Base-by-base conservation (phyloP, 2,113 vertebrate species). In the Dendrocopos noguchii region DNA sequence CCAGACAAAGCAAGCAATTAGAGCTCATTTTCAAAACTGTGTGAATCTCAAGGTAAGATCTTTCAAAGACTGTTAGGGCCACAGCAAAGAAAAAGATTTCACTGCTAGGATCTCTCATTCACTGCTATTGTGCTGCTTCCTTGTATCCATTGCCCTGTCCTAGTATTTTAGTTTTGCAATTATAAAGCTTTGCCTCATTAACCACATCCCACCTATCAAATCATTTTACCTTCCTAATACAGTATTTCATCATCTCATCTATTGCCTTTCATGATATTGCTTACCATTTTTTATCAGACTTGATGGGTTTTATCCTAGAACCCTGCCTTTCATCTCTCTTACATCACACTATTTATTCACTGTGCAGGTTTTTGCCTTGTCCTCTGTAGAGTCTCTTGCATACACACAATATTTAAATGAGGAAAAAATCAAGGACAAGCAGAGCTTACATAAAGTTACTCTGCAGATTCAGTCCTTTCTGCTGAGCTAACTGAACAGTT, bases 1-100 rank as follows among this genome's bases (percentile, higher is more conserved):
- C 28, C 67, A 88, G 56, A 46, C 31, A 93, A 95, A 71, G 13
- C 39, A 91, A 81, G 66, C 44, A 95, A 95, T 91, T 67, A 84
- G 36, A 63, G 42, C 63, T 91, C 70, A 89, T 94, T 96, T 95
- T 95, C 10, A 65, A 88, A 95, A 60, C 73, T 76, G 19, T 4
- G 2, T 81, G 46, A 55, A 65, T 70, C 77, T 91, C 74, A 87
- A 85, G 92, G 65, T 88, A 85, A 78, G 7, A 63, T 93, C 78
- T 86, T 77, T 95, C 90, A 83, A 86, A 68, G 63, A 78, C 68
- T 90, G 81, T 95, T 88, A 87, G 56, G 52, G 79, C 25, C 76
- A 84, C 12, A 87, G 81, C 65, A 34, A 80, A 88, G 84, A 93
- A 75, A 59, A 65, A 91, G 70, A 42, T 18, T 11, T 77, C 39